Base-by-base conservation (phyloP, 1,140 invertebrate species). In the Sesamia nonagrioides region DNA sequence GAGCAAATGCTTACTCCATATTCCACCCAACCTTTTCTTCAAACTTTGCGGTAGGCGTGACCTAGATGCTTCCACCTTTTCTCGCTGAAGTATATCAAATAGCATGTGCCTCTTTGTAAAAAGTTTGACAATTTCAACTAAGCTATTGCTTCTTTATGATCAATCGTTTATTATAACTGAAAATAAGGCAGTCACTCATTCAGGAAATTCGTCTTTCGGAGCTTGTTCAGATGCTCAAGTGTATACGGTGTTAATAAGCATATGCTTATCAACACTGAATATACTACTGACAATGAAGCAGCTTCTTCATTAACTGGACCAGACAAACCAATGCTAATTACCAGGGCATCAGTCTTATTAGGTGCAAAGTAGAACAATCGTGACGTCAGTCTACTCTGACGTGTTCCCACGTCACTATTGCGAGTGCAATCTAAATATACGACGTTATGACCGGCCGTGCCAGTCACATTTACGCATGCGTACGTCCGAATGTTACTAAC, bases 391-490 rank as follows among this genome's bases (percentile, higher is more conserved):
- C 15, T 7, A 7, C 2, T 76, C 8, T 76, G 79, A 80, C 79
- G 79, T 18, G 42, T 72, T 7, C 18, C 40, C 42, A 77, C 80
- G 80, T 82, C 80, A 82, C 75, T 56, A 48, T 54, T 60, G 73
- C 80, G 77, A 77, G 69, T 72, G 54, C 27, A n/a, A 21, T 11
- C 73, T 80, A 80, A 76, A 56, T 71, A 45, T 71, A 54, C 74
- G 33, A 54, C 52, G 73, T 52, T 61, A 76, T 63, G 63, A 79
- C 21, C 60, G 54, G 6, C 58, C 18, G 73, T 37, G 73, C 73
- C 73, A 75, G 42, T 9, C 37, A 6, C 37, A 6, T 27, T 9
- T 6, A 9, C 73, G 58, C 33, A 75, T 75, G 73, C 58, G 58
- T 63, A 75, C 72, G 69, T 42, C 50, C 37, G 56, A 27, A 63